phyloP scores from a whole-genome alignment of 2,797 vertebrate species.

The Hippocampus kuda region DNA sequence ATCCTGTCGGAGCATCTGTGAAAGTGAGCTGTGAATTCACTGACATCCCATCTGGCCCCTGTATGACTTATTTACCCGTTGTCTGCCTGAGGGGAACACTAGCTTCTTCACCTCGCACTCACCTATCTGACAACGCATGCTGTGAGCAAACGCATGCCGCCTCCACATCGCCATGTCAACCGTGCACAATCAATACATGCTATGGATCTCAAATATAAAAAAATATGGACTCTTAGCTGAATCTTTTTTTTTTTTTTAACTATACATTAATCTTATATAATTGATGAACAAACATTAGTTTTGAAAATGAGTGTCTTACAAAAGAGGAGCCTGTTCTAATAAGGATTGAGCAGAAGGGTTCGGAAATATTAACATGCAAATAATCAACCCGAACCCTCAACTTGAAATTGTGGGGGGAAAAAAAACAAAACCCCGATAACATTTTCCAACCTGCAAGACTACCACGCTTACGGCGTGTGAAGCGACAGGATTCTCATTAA shows the following conservation, averaged over 20 bases:
- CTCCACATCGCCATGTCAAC: not conserved
- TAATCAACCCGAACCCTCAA: not conserved
- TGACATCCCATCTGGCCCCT: slow-evolving; percentile 38
- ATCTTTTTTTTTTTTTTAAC: not conserved
- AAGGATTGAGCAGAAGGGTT: not conserved
- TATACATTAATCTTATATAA: not conserved
- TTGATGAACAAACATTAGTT: not conserved
- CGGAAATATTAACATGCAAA: not conserved
- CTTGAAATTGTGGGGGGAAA: not conserved
- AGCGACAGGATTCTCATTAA: not conserved
- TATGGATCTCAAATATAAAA: not conserved
- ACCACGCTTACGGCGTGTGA: not conserved
- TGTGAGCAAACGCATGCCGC: not conserved
- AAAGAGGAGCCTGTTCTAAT: not conserved
- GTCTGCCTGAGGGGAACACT: slow-evolving; percentile 34
- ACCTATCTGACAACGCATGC: slow-evolving; percentile 22
- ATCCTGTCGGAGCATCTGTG: slow-evolving; percentile 24
- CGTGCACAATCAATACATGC: not conserved
- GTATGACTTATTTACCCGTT: slow-evolving; percentile 42
- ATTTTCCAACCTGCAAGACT: not conserved
- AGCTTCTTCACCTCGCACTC: slow-evolving; percentile 37
- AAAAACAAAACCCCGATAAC: not conserved
- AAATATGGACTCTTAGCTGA: not conserved
- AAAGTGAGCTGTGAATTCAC: slow-evolving; percentile 36
- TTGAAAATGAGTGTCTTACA: not conserved